A percentile compares a stretch with the other conserved stretches of the same genome.
Conservation (phyloP, 2,888 invertebrate species). For the Lasioglossum lativentre region DNA sequence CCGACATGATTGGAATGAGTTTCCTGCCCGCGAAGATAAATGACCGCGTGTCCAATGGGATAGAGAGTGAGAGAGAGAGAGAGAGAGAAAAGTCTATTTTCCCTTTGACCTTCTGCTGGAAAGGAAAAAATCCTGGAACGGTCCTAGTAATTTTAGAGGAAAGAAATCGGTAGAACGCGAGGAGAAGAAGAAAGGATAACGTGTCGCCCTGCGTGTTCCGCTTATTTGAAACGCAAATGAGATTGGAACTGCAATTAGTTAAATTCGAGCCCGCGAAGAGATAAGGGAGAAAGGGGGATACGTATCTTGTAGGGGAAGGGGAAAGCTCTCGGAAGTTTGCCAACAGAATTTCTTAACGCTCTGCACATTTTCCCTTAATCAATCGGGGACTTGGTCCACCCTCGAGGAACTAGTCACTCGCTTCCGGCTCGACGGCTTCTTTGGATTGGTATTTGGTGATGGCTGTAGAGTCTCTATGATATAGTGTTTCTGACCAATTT, state of each 20-base stretch:
- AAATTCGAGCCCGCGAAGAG: conserved; percentile 39
- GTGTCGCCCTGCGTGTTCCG: conserved; percentile 8
- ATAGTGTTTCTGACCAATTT: too few relatives aligned
- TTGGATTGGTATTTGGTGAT: too few relatives aligned
- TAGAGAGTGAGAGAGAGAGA: background rate
- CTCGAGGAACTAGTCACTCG: too few relatives aligned
- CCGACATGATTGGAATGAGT: conserved; percentile 56
- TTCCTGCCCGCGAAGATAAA: conserved; percentile 44
- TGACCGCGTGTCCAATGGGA: conserved; percentile 44
- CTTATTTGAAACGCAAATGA: conserved; percentile 56
- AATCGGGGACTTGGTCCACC: too few relatives aligned
- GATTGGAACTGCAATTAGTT: conserved; percentile 59
- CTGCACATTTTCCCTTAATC: background rate
- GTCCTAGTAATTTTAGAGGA: conserved; percentile 37
- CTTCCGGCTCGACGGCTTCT: too few relatives aligned
- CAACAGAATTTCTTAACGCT: background rate
- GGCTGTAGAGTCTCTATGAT: too few relatives aligned
- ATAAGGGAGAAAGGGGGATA: background rate
- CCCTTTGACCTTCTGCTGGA: background rate
- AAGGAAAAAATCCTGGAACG: background rate
- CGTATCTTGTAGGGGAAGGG: too few relatives aligned
- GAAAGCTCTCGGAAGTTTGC: conserved; percentile 14
- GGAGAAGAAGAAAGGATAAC: conserved; percentile 10
- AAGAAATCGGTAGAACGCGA: background rate
- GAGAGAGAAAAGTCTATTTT: background rate